Evolutionary conservation across 1,140 invertebrate genomes (phyloP).

Genomic region (Olivierus martensii): DNA sequence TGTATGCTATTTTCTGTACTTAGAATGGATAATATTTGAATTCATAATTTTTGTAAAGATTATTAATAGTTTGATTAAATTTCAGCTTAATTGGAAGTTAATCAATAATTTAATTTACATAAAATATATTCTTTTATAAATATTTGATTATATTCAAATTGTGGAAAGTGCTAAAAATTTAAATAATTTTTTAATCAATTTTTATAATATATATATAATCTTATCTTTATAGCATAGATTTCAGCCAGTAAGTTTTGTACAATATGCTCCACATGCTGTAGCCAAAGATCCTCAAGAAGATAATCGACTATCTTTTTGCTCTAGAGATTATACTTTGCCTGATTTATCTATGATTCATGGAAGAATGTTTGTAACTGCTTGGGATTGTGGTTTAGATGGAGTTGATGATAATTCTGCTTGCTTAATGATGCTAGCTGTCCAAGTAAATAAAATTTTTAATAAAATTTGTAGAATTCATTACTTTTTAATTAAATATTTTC

Average conservation of each 20-base stretch:
- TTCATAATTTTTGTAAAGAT: too few relatives aligned
- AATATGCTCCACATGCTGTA: slow-evolving; percentile 41
- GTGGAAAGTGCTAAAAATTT: too few relatives aligned
- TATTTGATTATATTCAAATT: too few relatives aligned
- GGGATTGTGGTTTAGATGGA: slow-evolving; percentile 63
- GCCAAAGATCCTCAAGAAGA: slow-evolving; percentile 12
- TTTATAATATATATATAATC: not conserved
- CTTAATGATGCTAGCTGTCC: slow-evolving; percentile 54
- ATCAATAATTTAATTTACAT: too few relatives aligned
- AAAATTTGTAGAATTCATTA: slow-evolving; percentile 12
- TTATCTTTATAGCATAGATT: slow-evolving; percentile 26
- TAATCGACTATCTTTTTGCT: slow-evolving; percentile 18
- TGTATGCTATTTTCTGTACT: too few relatives aligned
- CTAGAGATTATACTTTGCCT: slow-evolving; percentile 42
- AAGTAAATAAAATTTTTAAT: slow-evolving; percentile 30
- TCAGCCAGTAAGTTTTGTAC: slow-evolving; percentile 24
- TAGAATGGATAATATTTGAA: too few relatives aligned
- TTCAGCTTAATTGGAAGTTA: too few relatives aligned
- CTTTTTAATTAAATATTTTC: too few relatives aligned
- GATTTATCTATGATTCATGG: slow-evolving; percentile 61
- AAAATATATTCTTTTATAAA: too few relatives aligned
- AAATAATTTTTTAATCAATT: too few relatives aligned
- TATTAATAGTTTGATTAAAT: too few relatives aligned
- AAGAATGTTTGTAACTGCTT: slow-evolving; percentile 59
- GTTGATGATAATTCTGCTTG: slow-evolving; percentile 60